These are phyloP conservation scores for Elgaria multicarinata DNA, from an alignment of 2,113 vertebrate species.

Conservation along the genomic window DNA sequence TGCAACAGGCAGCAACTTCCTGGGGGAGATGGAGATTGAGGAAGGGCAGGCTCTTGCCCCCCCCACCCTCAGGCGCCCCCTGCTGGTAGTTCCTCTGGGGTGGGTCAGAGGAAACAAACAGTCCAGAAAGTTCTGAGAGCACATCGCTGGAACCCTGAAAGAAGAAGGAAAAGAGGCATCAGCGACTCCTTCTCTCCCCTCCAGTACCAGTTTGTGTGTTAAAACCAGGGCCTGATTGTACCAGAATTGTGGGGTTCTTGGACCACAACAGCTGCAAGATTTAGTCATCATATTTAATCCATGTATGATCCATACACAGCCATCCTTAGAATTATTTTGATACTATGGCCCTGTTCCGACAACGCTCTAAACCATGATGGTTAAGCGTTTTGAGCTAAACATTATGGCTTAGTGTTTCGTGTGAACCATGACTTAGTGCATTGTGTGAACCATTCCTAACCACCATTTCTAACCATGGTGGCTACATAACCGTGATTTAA, in stretches of 20 bases:
- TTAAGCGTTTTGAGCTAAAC: too few species aligned
- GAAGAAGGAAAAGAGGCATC: neutral
- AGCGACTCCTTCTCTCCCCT: neutral
- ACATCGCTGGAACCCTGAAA: conserved; percentile 1
- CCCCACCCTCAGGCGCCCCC: neutral
- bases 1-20: conserved; percentile 54
- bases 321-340: too few species aligned
- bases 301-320: too few species aligned
- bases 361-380: too few species aligned
- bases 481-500: too few species aligned
- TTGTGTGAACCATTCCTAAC: too few species aligned
- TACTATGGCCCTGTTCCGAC: too few species aligned
- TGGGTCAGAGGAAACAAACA: conserved; percentile 30
- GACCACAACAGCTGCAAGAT: neutral
- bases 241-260: neutral
- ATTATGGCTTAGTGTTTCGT: too few species aligned
- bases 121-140: conserved; percentile 13
- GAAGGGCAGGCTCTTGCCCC: neutral
- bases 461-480: too few species aligned
- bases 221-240: neutral
- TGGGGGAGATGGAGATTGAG: conserved; percentile 56
- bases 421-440: too few species aligned
- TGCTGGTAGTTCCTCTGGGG: conserved; percentile 1
- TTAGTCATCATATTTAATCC: too few species aligned
- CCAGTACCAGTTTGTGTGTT: neutral